Evolutionary conservation across 2,888 invertebrate genomes (phyloP).

Genomic region (Dinocampus coccinellae): DNA sequence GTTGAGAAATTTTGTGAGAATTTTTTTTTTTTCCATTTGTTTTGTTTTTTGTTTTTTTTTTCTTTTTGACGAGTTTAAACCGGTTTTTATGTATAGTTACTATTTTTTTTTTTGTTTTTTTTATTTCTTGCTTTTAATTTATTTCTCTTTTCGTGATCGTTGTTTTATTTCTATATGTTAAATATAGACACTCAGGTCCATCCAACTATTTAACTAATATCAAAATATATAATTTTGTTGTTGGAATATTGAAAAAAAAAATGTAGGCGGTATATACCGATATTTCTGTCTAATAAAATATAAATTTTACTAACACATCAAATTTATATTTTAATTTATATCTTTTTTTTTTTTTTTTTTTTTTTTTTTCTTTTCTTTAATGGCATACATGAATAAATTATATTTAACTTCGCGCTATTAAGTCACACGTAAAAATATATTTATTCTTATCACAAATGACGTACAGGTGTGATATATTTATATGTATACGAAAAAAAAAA

Average conservation of each 20-base stretch:
- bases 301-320: too few species aligned
- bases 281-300: not conserved
- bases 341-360: too few species aligned
- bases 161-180: not conserved
- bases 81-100: constrained; percentile 9
- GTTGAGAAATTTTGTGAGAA: constrained; percentile 20
- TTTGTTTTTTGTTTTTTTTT: too few species aligned
- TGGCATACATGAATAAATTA: not conserved
- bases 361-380: too few species aligned
- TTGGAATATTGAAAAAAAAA: not conserved
- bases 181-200: not conserved
- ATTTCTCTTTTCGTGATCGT: too few species aligned
- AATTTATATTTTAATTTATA: too few species aligned
- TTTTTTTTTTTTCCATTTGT: too few species aligned
- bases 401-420: not conserved
- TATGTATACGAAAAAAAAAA: not conserved
- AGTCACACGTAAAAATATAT: not conserved
- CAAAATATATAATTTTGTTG: constrained; percentile 16
- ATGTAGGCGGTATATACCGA: not conserved
- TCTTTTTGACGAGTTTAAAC: constrained; percentile 29
- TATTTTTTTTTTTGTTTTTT: constrained; percentile 10
- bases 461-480: not conserved
- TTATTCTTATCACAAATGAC: constrained; percentile 24
- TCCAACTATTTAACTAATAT: not conserved
- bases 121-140: too few species aligned